Evolutionary conservation across 2,113 vertebrate species (phyloP).

Genomic region (Lontra canadensis): DNA sequence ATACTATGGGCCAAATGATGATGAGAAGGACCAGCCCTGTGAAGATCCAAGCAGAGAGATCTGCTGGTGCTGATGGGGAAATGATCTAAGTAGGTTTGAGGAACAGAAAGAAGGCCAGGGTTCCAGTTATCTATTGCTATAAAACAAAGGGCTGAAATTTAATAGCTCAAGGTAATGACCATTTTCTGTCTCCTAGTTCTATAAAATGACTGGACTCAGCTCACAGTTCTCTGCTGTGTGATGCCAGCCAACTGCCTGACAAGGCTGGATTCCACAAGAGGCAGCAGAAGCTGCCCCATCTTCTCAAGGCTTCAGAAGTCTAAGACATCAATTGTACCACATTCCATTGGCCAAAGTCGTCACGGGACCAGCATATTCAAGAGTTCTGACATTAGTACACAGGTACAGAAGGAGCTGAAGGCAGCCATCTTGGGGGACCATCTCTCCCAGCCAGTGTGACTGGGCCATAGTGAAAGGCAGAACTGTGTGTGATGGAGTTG

Average conservation of each 20-base stretch:
- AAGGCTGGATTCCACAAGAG: not conserved
- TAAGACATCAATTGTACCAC: not conserved
- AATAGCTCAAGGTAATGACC: not conserved
- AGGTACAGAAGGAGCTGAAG: not conserved
- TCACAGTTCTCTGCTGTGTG: not conserved
- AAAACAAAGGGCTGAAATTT: not conserved
- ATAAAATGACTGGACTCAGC: not conserved
- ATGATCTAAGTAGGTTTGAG: not conserved
- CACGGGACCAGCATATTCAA: not conserved
- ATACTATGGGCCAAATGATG: not conserved
- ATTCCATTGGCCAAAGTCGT: not conserved
- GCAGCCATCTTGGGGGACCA: not conserved
- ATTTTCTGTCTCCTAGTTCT: not conserved
- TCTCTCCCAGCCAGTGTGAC: not conserved
- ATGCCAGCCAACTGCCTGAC: not conserved
- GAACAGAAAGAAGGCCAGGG: not conserved
- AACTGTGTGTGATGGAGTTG: fast-evolving
- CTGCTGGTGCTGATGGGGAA: not conserved
- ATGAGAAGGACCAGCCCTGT: not conserved
- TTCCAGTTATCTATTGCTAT: not conserved
- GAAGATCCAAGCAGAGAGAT: not conserved
- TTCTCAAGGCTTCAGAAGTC: not conserved
- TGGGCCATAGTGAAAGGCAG: not conserved
- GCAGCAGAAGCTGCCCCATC: not conserved
- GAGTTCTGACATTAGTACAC: not conserved